phyloP scores from a whole-genome alignment of 2,113 vertebrate species.

The Copsychus sechellarum region DNA sequence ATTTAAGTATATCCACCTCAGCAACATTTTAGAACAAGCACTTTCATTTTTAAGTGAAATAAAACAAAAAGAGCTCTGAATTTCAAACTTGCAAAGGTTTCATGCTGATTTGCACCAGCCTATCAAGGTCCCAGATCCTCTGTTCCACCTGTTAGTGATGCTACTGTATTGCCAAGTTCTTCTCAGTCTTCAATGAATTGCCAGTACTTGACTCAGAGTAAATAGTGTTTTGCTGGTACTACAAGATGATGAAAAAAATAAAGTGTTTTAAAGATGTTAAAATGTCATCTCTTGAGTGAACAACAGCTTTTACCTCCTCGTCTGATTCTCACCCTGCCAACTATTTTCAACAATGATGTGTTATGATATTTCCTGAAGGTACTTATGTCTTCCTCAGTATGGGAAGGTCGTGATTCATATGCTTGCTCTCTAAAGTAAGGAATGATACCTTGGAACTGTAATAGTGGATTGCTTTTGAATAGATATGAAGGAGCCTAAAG shows the following conservation, averaged over 20 bases:
- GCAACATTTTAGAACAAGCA: neutral
- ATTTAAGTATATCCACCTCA: neutral
- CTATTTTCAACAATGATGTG: neutral
- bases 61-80: neutral
- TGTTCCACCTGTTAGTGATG: neutral
- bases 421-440: neutral
- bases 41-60: neutral
- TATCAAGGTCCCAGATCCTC: neutral
- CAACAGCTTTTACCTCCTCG: neutral
- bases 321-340: neutral
- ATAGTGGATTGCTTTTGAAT: neutral
- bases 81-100: neutral
- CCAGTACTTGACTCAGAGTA: fast-evolving
- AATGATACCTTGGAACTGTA: neutral
- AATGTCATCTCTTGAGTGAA: neutral
- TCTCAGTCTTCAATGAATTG: neutral
- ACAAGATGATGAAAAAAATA: neutral
- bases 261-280: neutral
- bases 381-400: neutral
- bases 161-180: neutral
- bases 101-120: neutral
- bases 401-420: fast-evolving
- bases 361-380: neutral
- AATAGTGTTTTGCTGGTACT: neutral
- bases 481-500: neutral